Percentiles rank a stretch among this genome's conserved stretches.
Conservation (phyloP, 1,140 invertebrate species). For the Zaprionus inermis region DNA sequence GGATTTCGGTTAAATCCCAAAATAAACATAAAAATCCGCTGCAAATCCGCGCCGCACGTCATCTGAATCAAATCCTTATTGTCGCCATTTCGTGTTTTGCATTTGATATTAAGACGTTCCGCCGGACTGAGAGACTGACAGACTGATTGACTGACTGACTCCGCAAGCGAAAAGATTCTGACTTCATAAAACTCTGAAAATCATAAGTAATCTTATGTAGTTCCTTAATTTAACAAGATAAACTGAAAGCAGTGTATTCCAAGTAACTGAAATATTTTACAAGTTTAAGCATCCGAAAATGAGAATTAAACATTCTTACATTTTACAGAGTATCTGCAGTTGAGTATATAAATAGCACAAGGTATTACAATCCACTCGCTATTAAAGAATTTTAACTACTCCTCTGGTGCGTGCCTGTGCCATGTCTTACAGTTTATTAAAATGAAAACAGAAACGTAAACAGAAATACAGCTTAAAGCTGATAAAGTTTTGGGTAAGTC, state of each 20-base stretch:
- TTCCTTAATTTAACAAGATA: not conserved
- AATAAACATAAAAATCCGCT: constrained; percentile 65
- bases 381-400: not conserved
- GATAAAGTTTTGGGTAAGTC: not conserved
- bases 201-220: not conserved
- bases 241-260: no score
- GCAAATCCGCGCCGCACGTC: constrained; percentile 42
- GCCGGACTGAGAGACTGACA: not conserved
- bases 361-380: no score
- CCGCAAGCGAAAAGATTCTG: not conserved
- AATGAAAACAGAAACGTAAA: not conserved
- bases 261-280: no score
- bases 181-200: not conserved
- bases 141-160: not conserved
- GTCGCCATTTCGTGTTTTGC: constrained; percentile 25
- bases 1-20: constrained; percentile 56
- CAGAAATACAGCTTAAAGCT: not conserved
- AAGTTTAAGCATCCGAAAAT: no score
- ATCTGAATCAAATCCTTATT: constrained; percentile 61
- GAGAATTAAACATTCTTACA: no score
- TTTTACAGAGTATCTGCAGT: not conserved
- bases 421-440: not conserved
- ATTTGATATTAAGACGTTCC: not conserved
- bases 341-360: not conserved
- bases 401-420: not conserved